Evolutionary conservation across 2,113 vertebrate genomes (phyloP), one percentile per base, ranked within the genome.

Genomic region (Vulpes vulpes): DNA sequence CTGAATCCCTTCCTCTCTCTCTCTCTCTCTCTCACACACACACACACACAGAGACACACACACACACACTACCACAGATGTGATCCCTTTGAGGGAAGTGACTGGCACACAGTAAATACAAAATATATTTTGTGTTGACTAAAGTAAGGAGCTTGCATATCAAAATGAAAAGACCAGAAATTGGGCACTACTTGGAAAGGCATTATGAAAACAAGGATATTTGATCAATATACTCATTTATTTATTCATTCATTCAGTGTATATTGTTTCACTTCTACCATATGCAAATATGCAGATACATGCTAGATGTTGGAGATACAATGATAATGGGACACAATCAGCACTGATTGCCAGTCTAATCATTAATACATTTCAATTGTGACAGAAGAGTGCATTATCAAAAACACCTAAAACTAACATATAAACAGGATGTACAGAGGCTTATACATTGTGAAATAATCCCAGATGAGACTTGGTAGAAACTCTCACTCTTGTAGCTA

Each of bases 81-180:
- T 73, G 19, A 53, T 49, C 11, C 59, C 32, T 93, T 64, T 64
- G 14, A 79, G 65, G 3, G 43, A 88, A 89, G n/a, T 84, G n/a
- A 89, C 10, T 83, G 17, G 12, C 8, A 64, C 3, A 43, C 3
- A 38, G 25, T 86, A 89, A 85, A 88, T 65, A 35, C 8, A 27
- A 35, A 86, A 91, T 74, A 64, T 2, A 80, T 55, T 59, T 79
- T 85, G 11, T 78, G n/a, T 57, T 94, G n/a, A 95, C 2, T 67
- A 67, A 94, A 89, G 20, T 14, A 92, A 76, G n/a, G 5, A 35
- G 3, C 57, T 80, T 78, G 49, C 9, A n/a, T 55, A 69, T 53
- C 14, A 85, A 74, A 97, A 71, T 74, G 30, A 69, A 83, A 91
- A 92, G 53, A 65, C 5, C 1, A 95, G 51, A 90, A 65, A 92